Base-by-base conservation (phyloP, 2,888 invertebrate genomes). In the Stenodema calcarata region DNA sequence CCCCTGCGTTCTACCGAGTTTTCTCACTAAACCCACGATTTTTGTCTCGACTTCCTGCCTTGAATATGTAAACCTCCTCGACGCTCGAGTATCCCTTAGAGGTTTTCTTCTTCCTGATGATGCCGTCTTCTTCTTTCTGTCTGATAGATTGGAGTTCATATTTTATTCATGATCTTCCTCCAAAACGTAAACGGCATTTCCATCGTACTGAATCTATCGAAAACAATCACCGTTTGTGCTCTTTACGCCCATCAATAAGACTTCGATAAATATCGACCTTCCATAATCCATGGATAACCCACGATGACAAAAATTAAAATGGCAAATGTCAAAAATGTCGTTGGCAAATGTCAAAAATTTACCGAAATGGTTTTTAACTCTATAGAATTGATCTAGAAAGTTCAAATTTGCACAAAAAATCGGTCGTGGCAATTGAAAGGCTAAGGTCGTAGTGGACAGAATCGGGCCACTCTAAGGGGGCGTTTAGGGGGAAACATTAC, bases 1-100 rank as follows among this genome's bases (percentile, higher is more conserved):
- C 35, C n/a, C 75, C 75, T 12, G 30, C 30, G 14, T 30, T 1
- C 30, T 14, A 4, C 0, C 23, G 7, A 27, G 9, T 41, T 18
- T 76, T 41, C 16, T 35, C 41, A 6, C 50, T 50, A 50, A 50
- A 41, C 9, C 75, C 75, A 76, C 75, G 75, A 76, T 76, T 76
- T 76, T 76, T 76, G 75, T 76, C 75, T 76, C 30, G 18, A n/a
- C 6, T 12, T 28, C 75, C 30, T 27, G 75, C 41, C 75, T 41
- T 76, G 75, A 76, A 76, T 76, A 76, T 76, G 75, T 76, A 76
- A 76, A 76, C 75, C 75, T 76, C 27, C 70, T 70, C 27, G 23
- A 70, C n/a, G 30, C 41, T 14, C 16, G 35, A 11, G 12, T 41
- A 14, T 35, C 41, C 27, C 75, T 41, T n/a, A 30, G 9, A 18